Base-by-base conservation (phyloP, 1,140 invertebrate genomes). In the Ectropis grisescens region DNA sequence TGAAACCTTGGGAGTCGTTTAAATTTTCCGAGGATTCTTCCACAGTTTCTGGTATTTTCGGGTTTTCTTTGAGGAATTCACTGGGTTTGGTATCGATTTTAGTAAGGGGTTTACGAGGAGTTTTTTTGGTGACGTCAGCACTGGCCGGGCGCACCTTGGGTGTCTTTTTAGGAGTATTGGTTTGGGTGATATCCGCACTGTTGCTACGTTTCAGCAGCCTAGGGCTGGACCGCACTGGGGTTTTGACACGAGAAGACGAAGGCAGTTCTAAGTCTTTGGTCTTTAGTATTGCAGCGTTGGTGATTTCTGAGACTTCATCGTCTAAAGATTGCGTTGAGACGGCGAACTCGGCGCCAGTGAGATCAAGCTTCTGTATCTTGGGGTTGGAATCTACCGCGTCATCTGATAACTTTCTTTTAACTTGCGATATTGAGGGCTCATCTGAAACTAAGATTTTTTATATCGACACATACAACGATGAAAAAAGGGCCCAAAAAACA, bases 1-100 rank as follows among this genome's bases (percentile, higher is more conserved):
- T 69, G 14, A 78, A 60, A 32, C 61, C 62, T 54, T 81, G 76
- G 0, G 76, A 79, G 32, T 81, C 72, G 45, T 74, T 66, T n/a
- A 74, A 29, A 4, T 70, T 59, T 0, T 50, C 48, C 1, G 11
- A 43, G 35, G 6, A 55, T 37, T 76, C 67, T 33, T 76, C 70
- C 14, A 70, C 74, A 2, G 55, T 64, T 37, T 74, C 71, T 11
- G 65, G 50, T 27, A 67, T 42, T 44, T 53, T 61, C 0, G 43
- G 50, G 33, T 62, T 66, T 60, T 75, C 62, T 27, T 35, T 38
- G 3, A 71, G 54, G 22, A 71, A 67, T 41, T 68, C 60, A 7
- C 62, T n/a, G n/a, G 15, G 51, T 33, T 47, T 7, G 15, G 11
- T 11, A n/a, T n/a, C n/a, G n/a, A n/a, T n/a, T 56, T 49, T 24